phyloP scores from a whole-genome alignment of 2,797 vertebrate species.

The Anguilla marmorata region DNA sequence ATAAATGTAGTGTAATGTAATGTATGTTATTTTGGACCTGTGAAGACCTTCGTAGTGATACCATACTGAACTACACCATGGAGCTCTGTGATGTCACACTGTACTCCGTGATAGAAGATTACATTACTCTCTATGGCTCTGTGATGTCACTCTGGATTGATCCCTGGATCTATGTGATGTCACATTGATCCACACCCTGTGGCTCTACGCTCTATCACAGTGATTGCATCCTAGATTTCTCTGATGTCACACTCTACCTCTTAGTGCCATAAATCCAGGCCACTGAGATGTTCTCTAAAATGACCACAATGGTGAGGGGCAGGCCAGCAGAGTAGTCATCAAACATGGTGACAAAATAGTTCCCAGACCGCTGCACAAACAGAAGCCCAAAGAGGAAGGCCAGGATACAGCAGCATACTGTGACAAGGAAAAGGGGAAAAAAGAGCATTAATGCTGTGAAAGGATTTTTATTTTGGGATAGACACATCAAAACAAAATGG shows the following conservation, averaged over 20 bases:
- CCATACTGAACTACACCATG: not conserved
- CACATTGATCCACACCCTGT: not conserved
- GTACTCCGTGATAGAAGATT: not conserved
- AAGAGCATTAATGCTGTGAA: slow-evolving; percentile 4
- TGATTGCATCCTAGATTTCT: not conserved
- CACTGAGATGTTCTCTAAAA: slow-evolving; percentile 90
- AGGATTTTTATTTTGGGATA: not conserved
- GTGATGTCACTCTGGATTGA: not conserved
- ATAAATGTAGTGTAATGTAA: no score
- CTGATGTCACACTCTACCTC: slow-evolving; percentile 64
- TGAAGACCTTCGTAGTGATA: not conserved
- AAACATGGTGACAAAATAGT: slow-evolving; percentile 96
- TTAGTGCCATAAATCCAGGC: slow-evolving; percentile 95
- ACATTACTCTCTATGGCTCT: not conserved
- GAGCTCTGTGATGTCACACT: not conserved
- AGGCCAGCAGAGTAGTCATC: slow-evolving; percentile 92
- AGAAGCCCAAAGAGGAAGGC: slow-evolving; percentile 88
- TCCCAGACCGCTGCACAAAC: slow-evolving; percentile 93
- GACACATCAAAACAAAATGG: not conserved
- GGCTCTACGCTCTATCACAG: not conserved
- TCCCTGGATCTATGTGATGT: not conserved
- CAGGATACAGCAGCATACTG: slow-evolving; percentile 88
- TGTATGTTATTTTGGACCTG: not conserved
- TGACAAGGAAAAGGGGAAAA: slow-evolving; percentile 37
- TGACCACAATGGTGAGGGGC: slow-evolving; percentile 89